Conservation (phyloP, 1,140 invertebrate species). For the Caenorhabditis brenneri region DNA sequence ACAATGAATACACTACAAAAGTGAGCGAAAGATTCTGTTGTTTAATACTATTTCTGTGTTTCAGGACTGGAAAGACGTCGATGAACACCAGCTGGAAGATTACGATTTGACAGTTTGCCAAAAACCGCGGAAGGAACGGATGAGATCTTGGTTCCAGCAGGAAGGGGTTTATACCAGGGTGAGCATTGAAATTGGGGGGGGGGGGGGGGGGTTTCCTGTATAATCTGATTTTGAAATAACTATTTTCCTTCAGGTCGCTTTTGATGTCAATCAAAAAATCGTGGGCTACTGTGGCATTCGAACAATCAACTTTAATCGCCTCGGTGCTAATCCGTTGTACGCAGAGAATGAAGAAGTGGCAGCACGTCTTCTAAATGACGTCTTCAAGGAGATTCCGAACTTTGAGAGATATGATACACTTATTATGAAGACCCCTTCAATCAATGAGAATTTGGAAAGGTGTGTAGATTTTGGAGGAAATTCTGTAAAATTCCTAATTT, state of each 20-base stretch:
- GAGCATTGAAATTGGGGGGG: too few species aligned
- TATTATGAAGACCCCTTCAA: background rate
- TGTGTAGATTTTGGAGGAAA: too few species aligned
- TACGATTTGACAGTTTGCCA: background rate
- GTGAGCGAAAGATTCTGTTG: too few species aligned
- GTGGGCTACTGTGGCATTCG: conserved; percentile 1
- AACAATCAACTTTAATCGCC: background rate
- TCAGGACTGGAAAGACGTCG: background rate
- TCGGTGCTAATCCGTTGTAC: background rate
- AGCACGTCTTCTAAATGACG: background rate
- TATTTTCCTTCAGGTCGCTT: background rate
- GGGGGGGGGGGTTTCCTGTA: too few species aligned
- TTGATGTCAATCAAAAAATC: background rate
- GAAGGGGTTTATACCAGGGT: background rate
- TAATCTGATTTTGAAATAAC: too few species aligned
- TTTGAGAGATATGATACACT: background rate
- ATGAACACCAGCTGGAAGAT: background rate
- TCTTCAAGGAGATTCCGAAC: background rate
- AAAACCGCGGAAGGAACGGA: background rate
- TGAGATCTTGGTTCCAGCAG: background rate
- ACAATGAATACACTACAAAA: background rate
- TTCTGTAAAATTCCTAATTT: too few species aligned
- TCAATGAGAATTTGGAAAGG: background rate
- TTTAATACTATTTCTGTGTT: too few species aligned
- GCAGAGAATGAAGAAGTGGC: background rate